Base-by-base conservation (phyloP, 1,140 invertebrate genomes). In the Drosophila mojavensis region DNA sequence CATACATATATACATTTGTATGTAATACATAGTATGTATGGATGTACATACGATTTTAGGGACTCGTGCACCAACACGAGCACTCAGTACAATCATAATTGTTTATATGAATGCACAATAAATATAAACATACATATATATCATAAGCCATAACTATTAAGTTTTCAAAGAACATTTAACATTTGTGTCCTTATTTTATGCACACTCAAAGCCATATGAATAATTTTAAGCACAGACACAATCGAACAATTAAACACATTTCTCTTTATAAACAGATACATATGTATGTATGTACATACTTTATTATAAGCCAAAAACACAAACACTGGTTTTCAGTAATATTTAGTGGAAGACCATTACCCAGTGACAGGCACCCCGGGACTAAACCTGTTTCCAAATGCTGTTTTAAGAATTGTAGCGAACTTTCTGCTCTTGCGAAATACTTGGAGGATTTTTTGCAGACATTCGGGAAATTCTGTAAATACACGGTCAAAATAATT, bases 301-400 rank as follows among this genome's bases (percentile, higher is more conserved):
- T 47, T 26, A 72, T 33, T 65, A 56, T 45, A 41, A 73, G 64
- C 41, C 54, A 68, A 68, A 41, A 67, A 54, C 70, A 58, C 67
- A 73, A 64, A 58, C 72, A 72, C 74, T 60, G 43, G 53, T 47
- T 66, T 56, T 54, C 58, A 50, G 58, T 67, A 51, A 51, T 73
- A 61, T 62, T 66, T 61, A 66, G 41, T 72, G 74, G 74, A 73
- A 77, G 73, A 71, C 73, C 76, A 67, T 75, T 67, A 72, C 76
- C 76, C 73, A 79, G 76, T 73, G 74, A 79, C 73, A 72, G 62
- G 55, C 76, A 76, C 76, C 69, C 76, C 76, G 76, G 76, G 76
- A 79, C 76, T 79, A 51, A 79, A 76, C 73, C 67, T 67, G 62
- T 43, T 20, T 61, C 67, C 62, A 45, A 43, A 45, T 67, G 68